A percentile compares a stretch with the other conserved stretches of the same genome.
Evolutionary conservation across 2,888 invertebrate genomes (phyloP).

Genomic region (Acrobasis consociella): DNA sequence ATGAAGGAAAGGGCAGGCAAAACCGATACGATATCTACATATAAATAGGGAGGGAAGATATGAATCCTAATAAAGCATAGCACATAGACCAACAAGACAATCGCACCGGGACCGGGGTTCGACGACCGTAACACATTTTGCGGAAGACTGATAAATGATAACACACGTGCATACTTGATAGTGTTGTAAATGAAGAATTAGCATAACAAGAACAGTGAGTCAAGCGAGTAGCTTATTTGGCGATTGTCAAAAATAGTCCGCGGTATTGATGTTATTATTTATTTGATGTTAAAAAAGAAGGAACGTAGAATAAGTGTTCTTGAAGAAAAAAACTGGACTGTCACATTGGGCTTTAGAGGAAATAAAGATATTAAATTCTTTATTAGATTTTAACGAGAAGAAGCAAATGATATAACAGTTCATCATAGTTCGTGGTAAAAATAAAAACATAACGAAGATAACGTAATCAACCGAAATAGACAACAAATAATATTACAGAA

Average conservation of each 20-base stretch:
- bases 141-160: neutral
- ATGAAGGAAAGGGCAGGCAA: neutral
- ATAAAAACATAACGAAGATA: too few relatives aligned
- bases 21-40: neutral
- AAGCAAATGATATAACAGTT: too few relatives aligned
- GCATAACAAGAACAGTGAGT: neutral
- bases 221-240: neutral
- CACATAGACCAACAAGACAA: neutral
- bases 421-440: too few relatives aligned
- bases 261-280: neutral
- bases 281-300: too few relatives aligned
- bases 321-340: too few relatives aligned
- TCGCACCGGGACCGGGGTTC: neutral
- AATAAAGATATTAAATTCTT: too few relatives aligned
- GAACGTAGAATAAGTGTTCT: too few relatives aligned
- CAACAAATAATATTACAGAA: too few relatives aligned
- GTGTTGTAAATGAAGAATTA: neutral
- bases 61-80: neutral
- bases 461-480: too few relatives aligned
- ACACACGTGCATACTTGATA: slow-evolving; percentile 6
- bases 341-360: too few relatives aligned
- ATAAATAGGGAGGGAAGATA: neutral
- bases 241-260: neutral
- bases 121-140: slow-evolving; percentile 1
- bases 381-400: too few relatives aligned